Base-by-base conservation (phyloP, 2,113 vertebrate genomes). In the Epinephelus lanceolatus region DNA sequence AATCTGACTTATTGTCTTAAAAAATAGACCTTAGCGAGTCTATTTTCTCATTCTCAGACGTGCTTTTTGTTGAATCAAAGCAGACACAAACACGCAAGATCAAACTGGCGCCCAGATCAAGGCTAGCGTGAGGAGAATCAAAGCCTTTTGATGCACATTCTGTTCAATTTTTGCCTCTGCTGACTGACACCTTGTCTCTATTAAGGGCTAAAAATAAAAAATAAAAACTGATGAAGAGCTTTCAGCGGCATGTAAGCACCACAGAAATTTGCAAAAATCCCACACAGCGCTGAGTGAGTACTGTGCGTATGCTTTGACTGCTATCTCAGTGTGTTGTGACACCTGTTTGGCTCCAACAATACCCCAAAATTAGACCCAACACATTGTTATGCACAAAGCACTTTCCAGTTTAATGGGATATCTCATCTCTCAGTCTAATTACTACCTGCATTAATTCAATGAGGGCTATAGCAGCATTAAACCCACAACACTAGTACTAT, bases 61-160 rank as follows among this genome's bases (percentile, higher is more conserved):
- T 0, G 5, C 78, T 85, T 51, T 75, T 70, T 40, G 63, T 69
- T 83, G 42, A 86, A 76, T 83, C 71, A 87, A 68, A 70, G 78
- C 70, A 3, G 37, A 61, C 40, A 82, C 73, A 90, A 81, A 85
- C 49, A 56, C 21, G 25, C 6, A 49, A 74, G 75, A 89, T 90
- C 86, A 87, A 87, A 75, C 84, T 14, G 52, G 75, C 3, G 59
- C 74, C 65, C 45, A 84, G 78, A 92, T 92, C 81, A 92, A 91
- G 75, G 84, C 3, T 19, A 88, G 42, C 21, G 14, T 13, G 78
- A 71, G 42, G 33, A 57, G 75, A 76, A 89, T 89, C 71, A 84
- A 86, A 85, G 80, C 45, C 75, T 77, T 82, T 37, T 89, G 76
- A 89, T 72, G 77, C 71, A 80, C 76, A 82, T 76, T 86, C 78